These are phyloP conservation scores for Euplexia lucipara DNA, from an alignment of 2,888 invertebrate species.

Conservation along the genomic window DNA sequence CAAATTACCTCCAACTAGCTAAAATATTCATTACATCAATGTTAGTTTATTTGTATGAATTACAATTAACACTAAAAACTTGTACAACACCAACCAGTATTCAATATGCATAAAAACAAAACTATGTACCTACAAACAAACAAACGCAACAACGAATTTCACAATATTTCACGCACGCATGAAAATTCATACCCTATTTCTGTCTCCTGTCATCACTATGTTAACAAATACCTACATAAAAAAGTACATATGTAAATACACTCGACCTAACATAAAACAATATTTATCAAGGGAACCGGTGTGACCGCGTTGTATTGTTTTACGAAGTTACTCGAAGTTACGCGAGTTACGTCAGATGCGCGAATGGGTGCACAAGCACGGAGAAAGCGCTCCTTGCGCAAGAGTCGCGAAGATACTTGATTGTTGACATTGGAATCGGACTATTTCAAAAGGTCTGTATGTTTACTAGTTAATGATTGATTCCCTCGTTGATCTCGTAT, in stretches of 20 bases:
- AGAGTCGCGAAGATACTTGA: constrained; percentile 39
- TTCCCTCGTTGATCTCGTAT: too few relatives aligned
- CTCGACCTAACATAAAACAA: constrained; percentile 37
- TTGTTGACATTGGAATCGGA: constrained; percentile 41
- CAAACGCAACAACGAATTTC: constrained; percentile 24
- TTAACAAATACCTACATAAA: constrained; percentile 33
- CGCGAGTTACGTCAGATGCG: constrained; percentile 55
- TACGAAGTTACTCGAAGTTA: constrained; percentile 38
- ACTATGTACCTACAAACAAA: too few relatives aligned
- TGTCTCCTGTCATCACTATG: constrained; percentile 36
- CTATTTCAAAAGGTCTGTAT: not conserved
- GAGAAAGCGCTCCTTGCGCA: constrained; percentile 71
- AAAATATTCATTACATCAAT: constrained; percentile 41
- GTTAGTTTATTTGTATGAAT: constrained; percentile 22
- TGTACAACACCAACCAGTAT: constrained; percentile 3
- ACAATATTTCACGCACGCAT: constrained; percentile 39
- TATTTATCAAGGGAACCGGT: constrained; percentile 37
- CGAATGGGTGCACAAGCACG: constrained; percentile 42
- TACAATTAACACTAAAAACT: constrained; percentile 26
- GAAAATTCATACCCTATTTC: constrained; percentile 35
- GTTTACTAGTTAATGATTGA: too few relatives aligned
- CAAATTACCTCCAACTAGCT: constrained; percentile 14
- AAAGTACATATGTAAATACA: constrained; percentile 42
- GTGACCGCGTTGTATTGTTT: constrained; percentile 58
- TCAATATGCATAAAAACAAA: constrained; percentile 27